Percentiles rank a stretch among this genome's conserved stretches.
phyloP scores from a whole-genome alignment of 1,140 invertebrate species.

The Temnothorax nylanderi region DNA sequence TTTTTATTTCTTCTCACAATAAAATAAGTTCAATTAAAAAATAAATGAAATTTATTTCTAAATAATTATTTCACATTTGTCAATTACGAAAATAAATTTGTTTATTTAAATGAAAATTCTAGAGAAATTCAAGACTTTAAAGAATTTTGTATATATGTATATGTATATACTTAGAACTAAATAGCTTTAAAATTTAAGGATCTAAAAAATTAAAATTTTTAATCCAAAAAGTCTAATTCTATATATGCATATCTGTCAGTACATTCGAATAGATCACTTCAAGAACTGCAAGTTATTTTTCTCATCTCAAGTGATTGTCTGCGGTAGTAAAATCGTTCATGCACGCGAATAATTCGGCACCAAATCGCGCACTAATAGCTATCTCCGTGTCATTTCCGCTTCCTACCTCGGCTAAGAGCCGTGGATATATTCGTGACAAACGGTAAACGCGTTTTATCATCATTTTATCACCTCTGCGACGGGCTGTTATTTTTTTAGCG shows the following conservation, averaged over 20 bases:
- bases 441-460: constrained; percentile 1
- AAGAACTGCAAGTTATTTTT: background rate
- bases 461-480: constrained; percentile 37
- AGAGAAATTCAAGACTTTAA: background rate
- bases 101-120: background rate
- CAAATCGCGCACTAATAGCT: constrained; percentile 19
- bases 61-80: background rate
- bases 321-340: constrained; percentile 21
- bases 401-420: constrained; percentile 1
- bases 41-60: constrained; percentile 6
- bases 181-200: background rate
- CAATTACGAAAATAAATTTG: background rate
- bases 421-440: background rate
- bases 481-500: constrained; percentile 39
- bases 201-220: background rate
- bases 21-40: constrained; percentile 8
- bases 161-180: background rate
- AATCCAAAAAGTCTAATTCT: background rate
- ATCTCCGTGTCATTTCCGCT: constrained; percentile 29
- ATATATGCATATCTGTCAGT: background rate
- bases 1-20: background rate
- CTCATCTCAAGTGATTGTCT: background rate
- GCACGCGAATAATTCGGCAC: background rate
- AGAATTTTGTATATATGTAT: background rate
- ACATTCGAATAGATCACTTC: background rate